Evolutionary conservation across 1,140 invertebrate genomes (phyloP).

Genomic region (Diabrotica undecimpunctata): DNA sequence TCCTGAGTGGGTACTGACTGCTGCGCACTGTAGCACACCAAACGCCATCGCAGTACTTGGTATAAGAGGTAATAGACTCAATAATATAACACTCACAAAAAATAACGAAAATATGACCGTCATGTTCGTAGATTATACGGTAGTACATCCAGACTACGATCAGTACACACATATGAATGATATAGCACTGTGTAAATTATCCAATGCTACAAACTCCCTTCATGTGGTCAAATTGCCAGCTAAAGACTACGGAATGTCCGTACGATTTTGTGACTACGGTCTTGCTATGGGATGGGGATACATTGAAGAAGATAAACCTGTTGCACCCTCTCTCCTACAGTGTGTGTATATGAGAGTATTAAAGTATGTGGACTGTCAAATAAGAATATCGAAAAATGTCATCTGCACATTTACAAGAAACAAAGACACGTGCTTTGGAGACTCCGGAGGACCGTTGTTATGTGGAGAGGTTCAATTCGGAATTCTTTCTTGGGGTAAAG

Average conservation of each 20-base stretch:
- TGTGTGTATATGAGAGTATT: neutral
- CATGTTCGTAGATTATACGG: neutral
- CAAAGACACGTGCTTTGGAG: slow-evolving; percentile 42
- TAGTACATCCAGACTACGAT: neutral
- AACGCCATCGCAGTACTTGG: neutral
- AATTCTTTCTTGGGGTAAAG: slow-evolving; percentile 50
- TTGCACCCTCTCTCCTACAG: neutral
- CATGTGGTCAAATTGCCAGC: neutral
- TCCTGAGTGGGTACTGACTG: slow-evolving; percentile 48
- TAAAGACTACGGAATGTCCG: neutral
- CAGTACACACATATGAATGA: neutral
- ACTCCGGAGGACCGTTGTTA: slow-evolving; percentile 53
- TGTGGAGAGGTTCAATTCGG: slow-evolving; percentile 47
- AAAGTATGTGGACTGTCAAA: slow-evolving; percentile 7
- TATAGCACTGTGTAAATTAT: neutral
- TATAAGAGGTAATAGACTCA: neutral
- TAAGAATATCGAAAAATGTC: neutral
- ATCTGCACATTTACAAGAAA: neutral
- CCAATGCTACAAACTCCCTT: neutral
- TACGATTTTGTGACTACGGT: neutral
- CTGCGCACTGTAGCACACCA: slow-evolving; percentile 48
- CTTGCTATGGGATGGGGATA: neutral
- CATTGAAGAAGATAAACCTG: neutral
- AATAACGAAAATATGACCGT: neutral
- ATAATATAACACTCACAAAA: neutral